Evolutionary conservation across 2,113 vertebrate species (phyloP).

Genomic region (Engraulis encrasicolus): DNA sequence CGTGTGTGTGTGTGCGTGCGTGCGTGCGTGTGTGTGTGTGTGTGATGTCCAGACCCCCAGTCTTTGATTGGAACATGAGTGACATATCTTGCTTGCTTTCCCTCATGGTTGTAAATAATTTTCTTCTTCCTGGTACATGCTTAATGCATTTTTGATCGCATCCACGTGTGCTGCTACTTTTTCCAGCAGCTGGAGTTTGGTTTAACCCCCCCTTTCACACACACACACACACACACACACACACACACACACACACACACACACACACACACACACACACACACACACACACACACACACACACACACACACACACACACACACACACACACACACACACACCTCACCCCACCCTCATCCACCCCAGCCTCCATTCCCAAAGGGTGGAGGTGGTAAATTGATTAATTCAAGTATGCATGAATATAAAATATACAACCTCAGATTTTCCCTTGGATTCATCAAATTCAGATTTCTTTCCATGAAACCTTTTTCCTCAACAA

Average conservation of each 20-base stretch:
- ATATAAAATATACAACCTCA: background rate
- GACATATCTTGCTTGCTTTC: conserved; percentile 17
- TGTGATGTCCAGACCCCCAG: no score
- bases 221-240: no score
- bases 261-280: no score
- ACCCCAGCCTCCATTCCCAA: background rate
- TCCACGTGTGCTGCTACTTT: conserved; percentile 8
- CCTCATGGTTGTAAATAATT: conserved; percentile 14
- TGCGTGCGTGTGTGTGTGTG: no score
- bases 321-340: no score
- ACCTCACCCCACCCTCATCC: background rate
- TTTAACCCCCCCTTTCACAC: background rate
- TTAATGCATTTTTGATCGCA: conserved; percentile 15
- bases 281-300: no score
- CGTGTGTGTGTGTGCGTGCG: no score
- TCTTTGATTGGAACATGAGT: conserved; percentile 7
- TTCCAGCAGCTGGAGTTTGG: background rate
- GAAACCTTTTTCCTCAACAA: background rate
- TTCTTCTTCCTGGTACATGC: background rate
- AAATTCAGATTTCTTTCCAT: no score
- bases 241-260: no score
- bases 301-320: no score
- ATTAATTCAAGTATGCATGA: conserved; percentile 1
- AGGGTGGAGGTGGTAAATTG: conserved; percentile 16
- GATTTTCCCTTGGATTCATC: background rate